phyloP scores from a whole-genome alignment of 2,113 vertebrate genomes.

The Ctenomys sociabilis region DNA sequence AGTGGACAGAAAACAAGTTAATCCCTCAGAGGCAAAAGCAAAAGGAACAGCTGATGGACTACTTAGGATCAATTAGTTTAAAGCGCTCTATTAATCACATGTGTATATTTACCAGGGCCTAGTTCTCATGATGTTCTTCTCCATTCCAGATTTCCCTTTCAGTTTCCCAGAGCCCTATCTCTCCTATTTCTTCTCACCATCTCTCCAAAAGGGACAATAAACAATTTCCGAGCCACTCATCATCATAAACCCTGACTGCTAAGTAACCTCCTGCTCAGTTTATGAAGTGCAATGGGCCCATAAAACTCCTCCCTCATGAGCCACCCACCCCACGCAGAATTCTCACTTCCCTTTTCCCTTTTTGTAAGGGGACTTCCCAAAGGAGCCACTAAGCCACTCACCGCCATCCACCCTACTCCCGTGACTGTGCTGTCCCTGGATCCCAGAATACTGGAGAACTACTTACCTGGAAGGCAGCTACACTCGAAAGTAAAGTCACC shows the following conservation, averaged over 20 bases:
- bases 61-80: not conserved
- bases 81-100: not conserved
- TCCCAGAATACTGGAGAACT: not conserved
- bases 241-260: slow-evolving; percentile 73
- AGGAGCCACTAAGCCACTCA: not conserved
- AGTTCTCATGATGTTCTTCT: slow-evolving; percentile 26
- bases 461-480: slow-evolving; percentile 94
- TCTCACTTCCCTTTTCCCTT: slow-evolving; percentile 68
- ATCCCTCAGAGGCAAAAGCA: not conserved
- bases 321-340: slow-evolving; percentile 18
- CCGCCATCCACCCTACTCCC: not conserved
- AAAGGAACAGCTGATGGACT: not conserved
- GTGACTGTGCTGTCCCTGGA: not conserved
- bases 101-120: not conserved
- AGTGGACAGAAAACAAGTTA: not conserved
- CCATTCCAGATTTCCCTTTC: not conserved
- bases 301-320: slow-evolving; percentile 66
- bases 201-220: slow-evolving; percentile 68
- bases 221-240: slow-evolving; percentile 61
- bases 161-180: slow-evolving; percentile 49
- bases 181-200: slow-evolving; percentile 54
- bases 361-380: not conserved
- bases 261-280: slow-evolving; percentile 70
- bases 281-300: slow-evolving; percentile 59
- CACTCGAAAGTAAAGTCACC: slow-evolving; percentile 92